Evolutionary conservation across 2,888 invertebrate species (phyloP), one percentile per base, ranked within the genome.

Genomic region (Leptogaster cylindrica): DNA sequence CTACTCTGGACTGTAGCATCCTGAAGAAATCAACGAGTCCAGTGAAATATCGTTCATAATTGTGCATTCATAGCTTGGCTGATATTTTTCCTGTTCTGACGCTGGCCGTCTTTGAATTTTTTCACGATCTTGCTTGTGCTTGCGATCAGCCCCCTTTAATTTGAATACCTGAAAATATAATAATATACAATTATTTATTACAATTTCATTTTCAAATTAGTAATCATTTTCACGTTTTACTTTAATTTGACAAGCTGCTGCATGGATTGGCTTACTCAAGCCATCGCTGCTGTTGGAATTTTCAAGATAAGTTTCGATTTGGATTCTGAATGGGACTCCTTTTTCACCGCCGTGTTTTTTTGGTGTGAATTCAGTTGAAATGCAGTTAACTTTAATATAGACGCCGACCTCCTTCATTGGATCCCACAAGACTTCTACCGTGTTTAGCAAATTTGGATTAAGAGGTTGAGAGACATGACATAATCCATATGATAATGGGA

Each of bases 341-440:
- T 97, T 97, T 82, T 97, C 97, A 1, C 97, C 97, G 51, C 97
- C 97, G 80, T 97, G 97, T 77, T 97, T 97, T 80, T 96, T 97
- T 0, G 95, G 93, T 0, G 97, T 97, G 79, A 97, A 97, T 82
- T 97, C 97, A 0, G 97, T 97, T 70, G 96, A 96, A 75, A 97
- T 97, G 80, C 96, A 97, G 82, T 97, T 95, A 51, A 94, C 95
- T 86, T 95, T 95, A 73, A 97, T 90, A 77, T 95, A 97, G 69
- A 95, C 91, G 39, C 96, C 96, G 72, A 95, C 93, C 82, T 97
- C 97, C 78, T 97, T 96, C 20, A 93, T 91, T 0, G 97, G 95
- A 82, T 97, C 96, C 97, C 97, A 97, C 75, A 88, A 87, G 68
- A 97, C 92, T 77, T 95, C 93, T 2, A 94, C 86, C 2, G 89